These are phyloP conservation scores for Clunio marinus DNA, from an alignment of 2,888 invertebrate species.

Conservation along the genomic window DNA sequence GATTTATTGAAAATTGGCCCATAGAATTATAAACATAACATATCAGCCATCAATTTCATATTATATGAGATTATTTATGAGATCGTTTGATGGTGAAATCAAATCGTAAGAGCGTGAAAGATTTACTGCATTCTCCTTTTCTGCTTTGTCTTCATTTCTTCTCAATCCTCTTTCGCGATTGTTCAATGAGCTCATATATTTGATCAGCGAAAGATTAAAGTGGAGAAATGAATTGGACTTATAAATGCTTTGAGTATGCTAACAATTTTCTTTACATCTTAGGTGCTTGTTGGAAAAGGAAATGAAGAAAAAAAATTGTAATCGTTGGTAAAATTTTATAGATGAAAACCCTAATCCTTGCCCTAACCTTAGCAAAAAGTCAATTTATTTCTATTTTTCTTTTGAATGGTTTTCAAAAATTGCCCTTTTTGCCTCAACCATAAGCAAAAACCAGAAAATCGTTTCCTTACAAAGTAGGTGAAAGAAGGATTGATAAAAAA, in stretches of 20 bases:
- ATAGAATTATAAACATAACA: constrained; percentile 35
- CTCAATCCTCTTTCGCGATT: too few species aligned
- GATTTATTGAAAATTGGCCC: constrained; percentile 30
- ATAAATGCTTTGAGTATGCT: too few species aligned
- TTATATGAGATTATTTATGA: constrained; percentile 32
- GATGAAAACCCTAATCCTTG: too few species aligned
- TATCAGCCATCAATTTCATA: not conserved
- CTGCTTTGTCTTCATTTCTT: not conserved
- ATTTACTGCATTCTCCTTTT: constrained; percentile 1
- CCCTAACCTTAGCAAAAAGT: too few species aligned
- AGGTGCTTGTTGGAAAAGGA: not conserved
- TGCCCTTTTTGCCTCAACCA: too few species aligned
- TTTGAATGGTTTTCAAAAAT: too few species aligned
- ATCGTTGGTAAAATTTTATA: not conserved
- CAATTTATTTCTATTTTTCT: too few species aligned
- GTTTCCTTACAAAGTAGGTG: constrained; percentile 2
- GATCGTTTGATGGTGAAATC: constrained; percentile 14
- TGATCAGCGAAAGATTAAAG: too few species aligned
- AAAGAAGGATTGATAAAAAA: constrained; percentile 25
- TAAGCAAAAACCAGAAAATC: too few species aligned
- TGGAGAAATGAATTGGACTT: too few species aligned
- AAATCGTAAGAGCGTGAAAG: constrained; percentile 28
- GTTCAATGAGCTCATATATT: too few species aligned
- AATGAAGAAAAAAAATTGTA: not conserved
- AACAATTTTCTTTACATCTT: too few species aligned